These are phyloP conservation scores for Aldrovandia affinis DNA, from an alignment of 2,797 vertebrate species.

Conservation along the genomic window DNA sequence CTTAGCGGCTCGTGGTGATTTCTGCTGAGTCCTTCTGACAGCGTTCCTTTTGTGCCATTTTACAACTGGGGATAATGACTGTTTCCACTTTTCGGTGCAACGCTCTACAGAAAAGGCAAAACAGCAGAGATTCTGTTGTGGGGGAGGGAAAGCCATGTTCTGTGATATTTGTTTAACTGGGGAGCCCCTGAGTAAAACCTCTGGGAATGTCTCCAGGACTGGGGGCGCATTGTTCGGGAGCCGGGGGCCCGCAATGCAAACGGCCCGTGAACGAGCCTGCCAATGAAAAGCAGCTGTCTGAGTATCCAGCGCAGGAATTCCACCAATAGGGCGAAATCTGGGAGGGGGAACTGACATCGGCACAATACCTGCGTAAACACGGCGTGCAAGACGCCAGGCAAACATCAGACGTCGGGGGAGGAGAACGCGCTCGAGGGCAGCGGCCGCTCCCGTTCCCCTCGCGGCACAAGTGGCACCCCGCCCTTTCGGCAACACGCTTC, in stretches of 20 bases:
- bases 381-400: neutral
- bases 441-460: neutral
- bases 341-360: slow-evolving; percentile 14
- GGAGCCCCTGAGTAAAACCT: slow-evolving; percentile 45
- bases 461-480: neutral
- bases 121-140: slow-evolving; percentile 1
- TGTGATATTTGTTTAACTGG: slow-evolving; percentile 60
- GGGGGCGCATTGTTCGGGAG: slow-evolving; percentile 52
- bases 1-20: neutral
- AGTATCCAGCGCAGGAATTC: slow-evolving; percentile 15
- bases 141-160: slow-evolving; percentile 40
- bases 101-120: neutral
- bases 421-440: neutral
- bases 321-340: slow-evolving; percentile 17
- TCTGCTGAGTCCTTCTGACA: neutral
- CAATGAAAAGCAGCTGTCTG: slow-evolving; percentile 28
- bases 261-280: neutral
- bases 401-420: neutral
- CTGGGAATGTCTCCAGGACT: slow-evolving; percentile 54
- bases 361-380: slow-evolving; percentile 27
- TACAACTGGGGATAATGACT: neutral
- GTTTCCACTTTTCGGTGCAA: slow-evolving; percentile 32
- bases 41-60: neutral
- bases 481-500: neutral
- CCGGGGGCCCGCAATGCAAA: neutral